Conservation (phyloP, 2,797 vertebrate genomes). For the Myoxocephalus aenaeus region DNA sequence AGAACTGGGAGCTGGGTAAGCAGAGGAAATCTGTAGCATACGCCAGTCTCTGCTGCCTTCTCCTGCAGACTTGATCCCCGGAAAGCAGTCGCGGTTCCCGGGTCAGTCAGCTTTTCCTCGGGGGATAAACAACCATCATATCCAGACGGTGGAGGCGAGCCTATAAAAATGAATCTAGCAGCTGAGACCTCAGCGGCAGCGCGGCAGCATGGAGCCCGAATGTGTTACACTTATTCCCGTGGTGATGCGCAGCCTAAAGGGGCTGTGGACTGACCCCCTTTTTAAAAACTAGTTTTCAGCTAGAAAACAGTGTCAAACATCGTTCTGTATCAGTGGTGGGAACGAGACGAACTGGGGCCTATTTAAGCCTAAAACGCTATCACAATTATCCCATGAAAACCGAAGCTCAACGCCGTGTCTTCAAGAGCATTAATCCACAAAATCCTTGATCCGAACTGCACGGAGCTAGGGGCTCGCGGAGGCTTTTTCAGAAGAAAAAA, state of each 20-base stretch:
- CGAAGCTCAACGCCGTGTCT: conserved; percentile 68
- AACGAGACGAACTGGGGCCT: conserved; percentile 42
- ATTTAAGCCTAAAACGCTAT: conserved; percentile 44
- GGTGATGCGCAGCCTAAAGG: conserved; percentile 50
- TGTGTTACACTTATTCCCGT: conserved; percentile 36
- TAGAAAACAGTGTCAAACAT: conserved; percentile 44
- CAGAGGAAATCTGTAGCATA: conserved; percentile 89
- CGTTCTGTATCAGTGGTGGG: not conserved
- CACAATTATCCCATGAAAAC: conserved; percentile 71
- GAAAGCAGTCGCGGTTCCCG: conserved; percentile 49
- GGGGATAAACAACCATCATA: conserved; percentile 62
- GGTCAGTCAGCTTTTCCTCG: conserved; percentile 67
- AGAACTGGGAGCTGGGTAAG: conserved; percentile 80
- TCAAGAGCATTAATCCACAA: conserved; percentile 86
- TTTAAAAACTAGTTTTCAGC: conserved; percentile 34
- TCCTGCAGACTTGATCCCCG: conserved; percentile 62
- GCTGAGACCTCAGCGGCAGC: conserved; percentile 14
- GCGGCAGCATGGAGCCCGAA: conserved; percentile 43
- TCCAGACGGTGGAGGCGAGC: conserved; percentile 13
- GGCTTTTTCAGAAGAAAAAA: conserved; percentile 5
- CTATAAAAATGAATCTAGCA: conserved; percentile 18
- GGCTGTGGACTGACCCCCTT: conserved; percentile 43
- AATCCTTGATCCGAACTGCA: conserved; percentile 81
- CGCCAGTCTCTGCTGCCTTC: conserved; percentile 88
- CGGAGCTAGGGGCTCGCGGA: conserved; percentile 46